phyloP scores from a whole-genome alignment of 2,797 vertebrate genomes.

The Sebastes minor region DNA sequence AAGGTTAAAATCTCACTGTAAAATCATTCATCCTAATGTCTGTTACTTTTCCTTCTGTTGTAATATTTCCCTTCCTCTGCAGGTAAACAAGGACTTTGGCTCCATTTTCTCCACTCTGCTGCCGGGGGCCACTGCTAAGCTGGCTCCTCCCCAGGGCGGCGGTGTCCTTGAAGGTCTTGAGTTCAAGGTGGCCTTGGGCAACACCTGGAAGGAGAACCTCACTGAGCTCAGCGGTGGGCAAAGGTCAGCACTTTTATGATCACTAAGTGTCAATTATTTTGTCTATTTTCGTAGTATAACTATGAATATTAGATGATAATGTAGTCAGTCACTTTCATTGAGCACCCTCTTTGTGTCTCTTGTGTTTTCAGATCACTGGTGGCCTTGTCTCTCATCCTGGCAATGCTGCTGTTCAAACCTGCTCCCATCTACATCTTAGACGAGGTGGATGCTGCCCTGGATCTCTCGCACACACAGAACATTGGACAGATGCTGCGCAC shows the following conservation, averaged over 20 bases:
- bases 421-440: slow-evolving; percentile 98
- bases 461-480: slow-evolving; percentile 98
- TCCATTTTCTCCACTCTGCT: slow-evolving; percentile 96
- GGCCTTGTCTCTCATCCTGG: slow-evolving; percentile 94
- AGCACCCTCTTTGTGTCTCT: neutral
- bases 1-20: neutral
- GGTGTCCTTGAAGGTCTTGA: slow-evolving; percentile 88
- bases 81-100: slow-evolving; percentile 97
- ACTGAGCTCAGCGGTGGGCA: slow-evolving; percentile 97
- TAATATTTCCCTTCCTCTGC: neutral
- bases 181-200: slow-evolving; percentile 94
- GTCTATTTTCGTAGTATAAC: neutral
- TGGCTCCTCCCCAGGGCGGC: slow-evolving; percentile 84
- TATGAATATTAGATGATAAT: too few relatives aligned
- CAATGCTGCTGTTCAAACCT: slow-evolving; percentile 97
- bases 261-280: neutral
- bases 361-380: slow-evolving; percentile 88
- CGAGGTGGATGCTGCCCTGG: slow-evolving; percentile 96
- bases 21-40: neutral
- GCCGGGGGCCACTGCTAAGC: slow-evolving; percentile 90
- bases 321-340: neutral
- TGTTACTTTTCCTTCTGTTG: neutral
- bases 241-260: slow-evolving; percentile 80
- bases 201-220: slow-evolving; percentile 97
- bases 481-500: slow-evolving; percentile 96